Conservation (phyloP, 2,113 vertebrate species). For the Oreochromis aureus region DNA sequence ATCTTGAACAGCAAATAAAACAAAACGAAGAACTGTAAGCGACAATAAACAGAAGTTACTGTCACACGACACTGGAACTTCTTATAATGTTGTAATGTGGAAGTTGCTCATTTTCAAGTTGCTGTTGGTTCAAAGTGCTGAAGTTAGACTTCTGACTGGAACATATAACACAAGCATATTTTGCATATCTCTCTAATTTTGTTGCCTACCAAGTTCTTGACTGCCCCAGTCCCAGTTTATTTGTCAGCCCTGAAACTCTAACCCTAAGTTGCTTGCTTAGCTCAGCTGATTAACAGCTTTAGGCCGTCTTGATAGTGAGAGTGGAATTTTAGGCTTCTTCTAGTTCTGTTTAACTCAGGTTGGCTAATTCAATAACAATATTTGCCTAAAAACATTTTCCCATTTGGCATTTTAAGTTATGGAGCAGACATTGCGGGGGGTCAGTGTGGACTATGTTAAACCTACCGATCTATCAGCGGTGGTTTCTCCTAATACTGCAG, state of each 20-base stretch:
- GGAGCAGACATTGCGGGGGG: fast-evolving
- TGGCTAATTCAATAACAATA: background rate
- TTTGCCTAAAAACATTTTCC: background rate
- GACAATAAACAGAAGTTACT: background rate
- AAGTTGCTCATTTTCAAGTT: background rate
- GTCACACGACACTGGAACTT: fast-evolving
- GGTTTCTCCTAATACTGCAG: background rate
- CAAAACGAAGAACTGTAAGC: background rate
- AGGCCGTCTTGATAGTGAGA: background rate
- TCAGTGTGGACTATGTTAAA: background rate
- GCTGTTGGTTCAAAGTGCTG: background rate
- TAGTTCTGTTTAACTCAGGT: background rate
- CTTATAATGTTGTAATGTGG: background rate
- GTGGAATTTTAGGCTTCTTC: background rate
- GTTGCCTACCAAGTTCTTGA: background rate
- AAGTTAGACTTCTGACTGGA: background rate
- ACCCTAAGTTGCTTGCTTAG: background rate
- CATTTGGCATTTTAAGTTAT: background rate
- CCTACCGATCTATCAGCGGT: background rate
- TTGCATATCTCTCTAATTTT: background rate
- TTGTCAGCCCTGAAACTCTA: background rate
- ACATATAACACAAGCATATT: background rate
- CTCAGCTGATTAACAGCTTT: background rate
- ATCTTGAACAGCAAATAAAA: background rate
- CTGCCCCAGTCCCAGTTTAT: background rate